phyloP scores from a whole-genome alignment of 2,888 invertebrate genomes.

The Scaptomyza cyrtandrae region DNA sequence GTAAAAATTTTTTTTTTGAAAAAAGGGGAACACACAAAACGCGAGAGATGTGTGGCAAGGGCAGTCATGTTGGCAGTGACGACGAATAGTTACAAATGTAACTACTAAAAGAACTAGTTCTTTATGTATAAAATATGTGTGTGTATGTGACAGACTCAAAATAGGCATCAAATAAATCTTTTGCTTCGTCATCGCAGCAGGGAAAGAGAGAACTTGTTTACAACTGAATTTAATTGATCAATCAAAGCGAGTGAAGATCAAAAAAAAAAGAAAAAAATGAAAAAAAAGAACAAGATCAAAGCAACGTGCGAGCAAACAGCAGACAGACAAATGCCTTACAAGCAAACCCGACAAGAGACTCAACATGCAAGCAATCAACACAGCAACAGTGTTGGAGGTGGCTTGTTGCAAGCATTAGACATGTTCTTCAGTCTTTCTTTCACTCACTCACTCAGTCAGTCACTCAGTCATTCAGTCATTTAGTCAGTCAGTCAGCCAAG shows the following conservation, averaged over 20 bases:
- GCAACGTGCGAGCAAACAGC: constrained; percentile 48
- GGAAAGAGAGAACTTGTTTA: constrained; percentile 76
- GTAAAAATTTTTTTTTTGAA: constrained; percentile 8
- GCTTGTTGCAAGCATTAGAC: constrained; percentile 57
- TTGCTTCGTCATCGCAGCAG: constrained; percentile 27
- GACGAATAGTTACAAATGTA: neutral
- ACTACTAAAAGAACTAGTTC: neutral
- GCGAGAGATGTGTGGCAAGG: neutral
- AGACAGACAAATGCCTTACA: constrained; percentile 78
- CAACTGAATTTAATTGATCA: constrained; percentile 84
- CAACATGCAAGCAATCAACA: constrained; percentile 68
- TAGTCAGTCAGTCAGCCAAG: constrained; percentile 9
- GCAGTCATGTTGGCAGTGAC: too few relatives aligned
- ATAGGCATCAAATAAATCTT: constrained; percentile 49
- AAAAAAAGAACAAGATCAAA: constrained; percentile 65
- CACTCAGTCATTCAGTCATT: constrained; percentile 50
- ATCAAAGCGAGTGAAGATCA: constrained; percentile 82
- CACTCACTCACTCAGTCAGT: constrained; percentile 41
- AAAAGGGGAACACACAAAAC: too few relatives aligned
- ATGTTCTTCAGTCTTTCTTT: constrained; percentile 62
- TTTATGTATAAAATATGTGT: too few relatives aligned
- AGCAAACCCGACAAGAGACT: constrained; percentile 60
- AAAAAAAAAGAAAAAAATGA: constrained; percentile 57
- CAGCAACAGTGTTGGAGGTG: neutral
- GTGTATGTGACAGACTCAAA: constrained; percentile 19